phyloP scores from a whole-genome alignment of 2,888 invertebrate species.

The Epiblema foenella region DNA sequence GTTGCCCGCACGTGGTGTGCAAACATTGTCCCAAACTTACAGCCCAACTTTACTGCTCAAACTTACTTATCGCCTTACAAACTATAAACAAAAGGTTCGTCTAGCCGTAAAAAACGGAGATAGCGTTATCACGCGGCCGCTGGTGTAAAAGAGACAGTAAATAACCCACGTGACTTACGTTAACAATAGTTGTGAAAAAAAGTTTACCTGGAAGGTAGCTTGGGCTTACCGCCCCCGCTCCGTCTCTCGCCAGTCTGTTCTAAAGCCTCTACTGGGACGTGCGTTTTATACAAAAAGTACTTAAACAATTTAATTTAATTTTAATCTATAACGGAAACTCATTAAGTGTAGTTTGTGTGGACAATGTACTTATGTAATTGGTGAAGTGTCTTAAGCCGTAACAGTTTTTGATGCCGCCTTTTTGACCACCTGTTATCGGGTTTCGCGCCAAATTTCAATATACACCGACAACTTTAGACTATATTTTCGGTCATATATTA shows the following conservation, averaged over 20 bases:
- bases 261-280: constrained; percentile 66
- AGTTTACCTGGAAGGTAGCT: constrained; percentile 78
- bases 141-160: constrained; percentile 64
- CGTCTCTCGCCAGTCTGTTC: constrained; percentile 65
- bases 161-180: constrained; percentile 76
- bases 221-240: constrained; percentile 63
- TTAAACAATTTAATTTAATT: background rate
- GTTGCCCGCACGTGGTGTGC: constrained; percentile 60
- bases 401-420: constrained; percentile 54
- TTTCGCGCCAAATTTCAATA: constrained; percentile 35
- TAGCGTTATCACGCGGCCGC: constrained; percentile 49
- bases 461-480: background rate
- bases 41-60: constrained; percentile 52
- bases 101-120: constrained; percentile 58
- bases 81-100: constrained; percentile 75
- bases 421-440: constrained; percentile 65
- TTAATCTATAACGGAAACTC: constrained; percentile 47
- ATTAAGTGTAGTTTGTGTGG: constrained; percentile 56
- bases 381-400: constrained; percentile 54
- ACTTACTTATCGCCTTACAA: constrained; percentile 66
- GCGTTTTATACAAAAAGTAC: constrained; percentile 51
- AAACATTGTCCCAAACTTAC: constrained; percentile 57
- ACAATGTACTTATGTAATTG: constrained; percentile 55
- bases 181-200: constrained; percentile 81
- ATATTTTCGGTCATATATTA: background rate